These are phyloP conservation scores for Serranus cabrilla DNA, from an alignment of 2,797 vertebrate genomes.

Conservation along the genomic window DNA sequence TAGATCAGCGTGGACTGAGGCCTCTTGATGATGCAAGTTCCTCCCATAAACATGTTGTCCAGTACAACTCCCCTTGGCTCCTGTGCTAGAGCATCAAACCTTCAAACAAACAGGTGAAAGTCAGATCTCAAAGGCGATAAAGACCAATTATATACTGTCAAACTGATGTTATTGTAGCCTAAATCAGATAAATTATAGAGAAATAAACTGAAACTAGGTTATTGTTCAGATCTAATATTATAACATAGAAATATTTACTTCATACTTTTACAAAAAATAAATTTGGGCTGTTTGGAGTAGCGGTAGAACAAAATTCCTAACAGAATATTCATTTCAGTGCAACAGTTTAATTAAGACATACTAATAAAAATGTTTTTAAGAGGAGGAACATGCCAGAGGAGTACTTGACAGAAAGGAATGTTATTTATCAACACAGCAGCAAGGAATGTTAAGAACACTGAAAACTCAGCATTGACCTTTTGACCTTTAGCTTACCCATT, in stretches of 20 bases:
- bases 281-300: too few relatives aligned
- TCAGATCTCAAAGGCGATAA: not conserved
- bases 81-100: slow-evolving; percentile 90
- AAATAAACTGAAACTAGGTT: not conserved
- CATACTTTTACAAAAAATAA: too few relatives aligned
- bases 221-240: too few relatives aligned
- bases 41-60: slow-evolving; percentile 91
- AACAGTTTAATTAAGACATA: not conserved
- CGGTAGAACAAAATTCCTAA: too few relatives aligned
- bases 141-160: not conserved
- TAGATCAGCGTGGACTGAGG: slow-evolving; percentile 73
- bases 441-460: slow-evolving; percentile 2
- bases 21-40: slow-evolving; percentile 82
- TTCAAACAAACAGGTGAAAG: slow-evolving; percentile 61
- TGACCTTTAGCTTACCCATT: slow-evolving; percentile 85
- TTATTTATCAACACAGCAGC: not conserved
- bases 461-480: slow-evolving; percentile 17
- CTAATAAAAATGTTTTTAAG: not conserved
- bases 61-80: slow-evolving; percentile 89
- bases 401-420: not conserved
- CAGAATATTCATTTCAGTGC: not conserved
- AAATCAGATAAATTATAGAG: not conserved
- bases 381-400: not conserved
- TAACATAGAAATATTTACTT: too few relatives aligned
- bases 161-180: not conserved